Evolutionary conservation across 2,113 vertebrate genomes (phyloP).

Genomic region (Trachemys scripta): DNA sequence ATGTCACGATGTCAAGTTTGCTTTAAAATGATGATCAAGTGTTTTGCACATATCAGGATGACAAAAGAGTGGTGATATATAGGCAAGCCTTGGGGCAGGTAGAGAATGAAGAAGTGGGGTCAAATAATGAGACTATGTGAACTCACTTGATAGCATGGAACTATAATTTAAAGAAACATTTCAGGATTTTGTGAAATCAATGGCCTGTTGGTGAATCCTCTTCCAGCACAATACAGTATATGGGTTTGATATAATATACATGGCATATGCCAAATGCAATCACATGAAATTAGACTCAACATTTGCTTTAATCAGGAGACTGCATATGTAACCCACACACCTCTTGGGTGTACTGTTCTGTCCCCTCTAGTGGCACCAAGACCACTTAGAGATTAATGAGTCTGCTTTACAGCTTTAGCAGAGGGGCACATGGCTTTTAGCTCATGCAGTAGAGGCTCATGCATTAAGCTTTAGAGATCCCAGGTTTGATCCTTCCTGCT

Average conservation of each 20-base stretch:
- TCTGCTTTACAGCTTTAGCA: no score
- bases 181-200: background rate
- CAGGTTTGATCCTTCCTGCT: no score
- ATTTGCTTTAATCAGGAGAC: background rate
- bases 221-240: background rate
- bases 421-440: no score
- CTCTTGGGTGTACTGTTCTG: no score
- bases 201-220: background rate
- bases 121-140: background rate
- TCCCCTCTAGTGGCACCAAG: no score
- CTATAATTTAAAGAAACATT: background rate
- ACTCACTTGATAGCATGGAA: background rate
- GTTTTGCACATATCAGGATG: background rate
- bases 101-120: background rate
- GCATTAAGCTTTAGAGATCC: no score
- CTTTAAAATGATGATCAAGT: background rate
- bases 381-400: no score
- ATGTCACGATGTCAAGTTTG: background rate
- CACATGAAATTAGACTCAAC: background rate
- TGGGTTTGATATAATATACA: background rate
- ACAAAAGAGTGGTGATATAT: background rate
- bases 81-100: background rate
- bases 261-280: background rate
- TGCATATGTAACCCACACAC: background rate
- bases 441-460: no score